Evolutionary conservation across 2,113 vertebrate genomes (phyloP).

Genomic region (Chlorocebus sabaeus): DNA sequence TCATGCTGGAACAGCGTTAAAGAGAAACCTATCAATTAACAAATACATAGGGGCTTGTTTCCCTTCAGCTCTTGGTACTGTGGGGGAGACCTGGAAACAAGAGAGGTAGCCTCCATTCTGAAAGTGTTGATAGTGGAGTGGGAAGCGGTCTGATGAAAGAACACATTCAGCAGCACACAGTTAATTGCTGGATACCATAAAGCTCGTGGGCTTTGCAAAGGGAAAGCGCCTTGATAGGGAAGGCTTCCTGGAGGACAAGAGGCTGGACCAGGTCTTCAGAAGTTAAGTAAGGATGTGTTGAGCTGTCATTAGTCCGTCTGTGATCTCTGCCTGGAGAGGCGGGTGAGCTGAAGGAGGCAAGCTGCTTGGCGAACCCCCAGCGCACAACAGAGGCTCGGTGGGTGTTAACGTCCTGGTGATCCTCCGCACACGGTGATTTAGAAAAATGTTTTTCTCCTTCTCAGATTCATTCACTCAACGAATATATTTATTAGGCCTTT

Average conservation of each 20-base stretch:
- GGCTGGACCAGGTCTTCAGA: not conserved
- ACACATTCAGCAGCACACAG: not conserved
- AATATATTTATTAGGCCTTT: not conserved
- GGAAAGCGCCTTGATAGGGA: not conserved
- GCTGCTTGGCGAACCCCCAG: not conserved
- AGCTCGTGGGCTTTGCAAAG: not conserved
- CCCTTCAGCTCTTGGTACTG: not conserved
- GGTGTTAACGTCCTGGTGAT: not conserved
- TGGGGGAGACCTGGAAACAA: constrained; percentile 33
- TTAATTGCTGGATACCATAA: not conserved
- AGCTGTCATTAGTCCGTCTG: not conserved
- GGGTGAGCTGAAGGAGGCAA: not conserved
- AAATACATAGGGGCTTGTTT: not conserved
- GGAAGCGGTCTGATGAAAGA: not conserved
- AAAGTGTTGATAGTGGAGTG: not conserved
- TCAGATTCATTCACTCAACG: not conserved
- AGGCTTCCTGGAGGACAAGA: not conserved
- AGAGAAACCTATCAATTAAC: not conserved
- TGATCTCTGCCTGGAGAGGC: not conserved
- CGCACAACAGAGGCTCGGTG: not conserved
- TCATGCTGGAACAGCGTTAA: not conserved
- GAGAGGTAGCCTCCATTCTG: constrained; percentile 15
- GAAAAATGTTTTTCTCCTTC: not conserved
- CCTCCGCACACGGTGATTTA: not conserved
- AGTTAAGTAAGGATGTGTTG: not conserved